A percentile compares a stretch with the other conserved stretches of the same genome.
These are phyloP conservation scores for Sander vitreus DNA, from an alignment of 2,113 vertebrate genomes.

Conservation along the genomic window DNA sequence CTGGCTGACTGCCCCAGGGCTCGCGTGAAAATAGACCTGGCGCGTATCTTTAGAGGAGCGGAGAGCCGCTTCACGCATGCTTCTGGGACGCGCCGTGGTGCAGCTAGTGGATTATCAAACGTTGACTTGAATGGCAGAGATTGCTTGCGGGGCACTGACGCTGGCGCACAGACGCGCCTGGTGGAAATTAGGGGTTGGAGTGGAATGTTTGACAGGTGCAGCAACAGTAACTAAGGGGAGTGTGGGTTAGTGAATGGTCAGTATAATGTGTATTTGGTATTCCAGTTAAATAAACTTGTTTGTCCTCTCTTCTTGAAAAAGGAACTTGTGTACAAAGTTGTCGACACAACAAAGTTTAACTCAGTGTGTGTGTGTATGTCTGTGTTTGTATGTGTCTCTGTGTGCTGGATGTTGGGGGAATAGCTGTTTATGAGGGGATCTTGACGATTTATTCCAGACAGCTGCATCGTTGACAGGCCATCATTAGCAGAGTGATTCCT, in stretches of 20 bases:
- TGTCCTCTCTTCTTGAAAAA: conserved; percentile 10
- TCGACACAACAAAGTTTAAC: conserved; percentile 62
- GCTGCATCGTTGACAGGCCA: conserved; percentile 87
- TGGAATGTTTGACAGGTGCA: background rate
- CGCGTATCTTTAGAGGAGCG: too few species aligned
- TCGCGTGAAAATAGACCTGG: too few species aligned
- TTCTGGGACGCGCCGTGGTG: too few species aligned
- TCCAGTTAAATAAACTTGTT: conserved; percentile 9
- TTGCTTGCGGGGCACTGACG: too few species aligned
- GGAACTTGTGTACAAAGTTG: conserved; percentile 53
- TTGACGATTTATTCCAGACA: conserved; percentile 88
- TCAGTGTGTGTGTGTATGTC: conserved; percentile 25
- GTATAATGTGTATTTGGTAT: background rate
- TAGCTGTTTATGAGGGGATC: conserved; percentile 82
- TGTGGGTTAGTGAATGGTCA: background rate
- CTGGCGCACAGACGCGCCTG: too few species aligned
- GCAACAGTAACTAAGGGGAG: background rate
- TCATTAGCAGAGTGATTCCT: conserved; percentile 87
- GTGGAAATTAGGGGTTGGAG: background rate
- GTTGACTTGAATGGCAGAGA: too few species aligned
- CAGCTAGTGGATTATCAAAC: too few species aligned
- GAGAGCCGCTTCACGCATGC: too few species aligned
- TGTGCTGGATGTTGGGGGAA: conserved; percentile 79
- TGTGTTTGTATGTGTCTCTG: conserved; percentile 31
- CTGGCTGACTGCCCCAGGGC: too few species aligned